phyloP scores from a whole-genome alignment of 2,797 vertebrate species.

The Siniperca obscura region DNA sequence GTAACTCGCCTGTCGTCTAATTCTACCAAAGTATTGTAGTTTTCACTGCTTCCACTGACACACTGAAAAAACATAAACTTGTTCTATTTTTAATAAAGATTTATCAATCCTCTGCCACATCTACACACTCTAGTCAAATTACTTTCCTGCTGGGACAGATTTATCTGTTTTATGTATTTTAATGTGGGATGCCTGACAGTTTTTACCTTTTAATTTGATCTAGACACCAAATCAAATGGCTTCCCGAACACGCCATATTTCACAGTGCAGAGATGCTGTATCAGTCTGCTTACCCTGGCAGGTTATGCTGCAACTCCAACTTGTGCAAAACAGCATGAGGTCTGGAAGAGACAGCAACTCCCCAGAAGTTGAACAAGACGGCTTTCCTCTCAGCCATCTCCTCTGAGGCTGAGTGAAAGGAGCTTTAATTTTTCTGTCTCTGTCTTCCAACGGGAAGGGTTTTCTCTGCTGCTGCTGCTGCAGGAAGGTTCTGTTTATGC shows the following conservation, averaged over 20 bases:
- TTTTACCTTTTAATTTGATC: not conserved
- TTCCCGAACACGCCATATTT: not conserved
- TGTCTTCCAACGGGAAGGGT: too few relatives aligned
- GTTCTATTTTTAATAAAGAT: not conserved
- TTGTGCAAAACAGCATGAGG: constrained; percentile 31
- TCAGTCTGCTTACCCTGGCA: constrained; percentile 62
- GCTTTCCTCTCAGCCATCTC: constrained; percentile 67
- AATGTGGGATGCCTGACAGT: too few relatives aligned
- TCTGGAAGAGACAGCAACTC: constrained; percentile 45
- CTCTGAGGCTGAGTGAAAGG: not conserved
- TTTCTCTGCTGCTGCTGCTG: not conserved
- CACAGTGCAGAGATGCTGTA: not conserved
- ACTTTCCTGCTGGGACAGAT: not conserved
- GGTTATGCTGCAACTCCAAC: constrained; percentile 51
- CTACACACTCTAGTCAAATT: not conserved
- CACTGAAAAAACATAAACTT: not conserved
- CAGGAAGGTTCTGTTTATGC: not conserved
- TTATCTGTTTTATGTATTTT: too few relatives aligned
- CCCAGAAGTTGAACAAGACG: constrained; percentile 76
- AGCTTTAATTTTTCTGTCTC: not conserved
- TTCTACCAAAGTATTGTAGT: too few relatives aligned
- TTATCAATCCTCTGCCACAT: not conserved
- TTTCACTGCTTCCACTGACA: not conserved
- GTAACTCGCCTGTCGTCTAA: too few relatives aligned
- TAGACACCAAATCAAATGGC: too few relatives aligned